Conservation (phyloP, 2,797 vertebrate species). For the Gouania willdenowi region DNA sequence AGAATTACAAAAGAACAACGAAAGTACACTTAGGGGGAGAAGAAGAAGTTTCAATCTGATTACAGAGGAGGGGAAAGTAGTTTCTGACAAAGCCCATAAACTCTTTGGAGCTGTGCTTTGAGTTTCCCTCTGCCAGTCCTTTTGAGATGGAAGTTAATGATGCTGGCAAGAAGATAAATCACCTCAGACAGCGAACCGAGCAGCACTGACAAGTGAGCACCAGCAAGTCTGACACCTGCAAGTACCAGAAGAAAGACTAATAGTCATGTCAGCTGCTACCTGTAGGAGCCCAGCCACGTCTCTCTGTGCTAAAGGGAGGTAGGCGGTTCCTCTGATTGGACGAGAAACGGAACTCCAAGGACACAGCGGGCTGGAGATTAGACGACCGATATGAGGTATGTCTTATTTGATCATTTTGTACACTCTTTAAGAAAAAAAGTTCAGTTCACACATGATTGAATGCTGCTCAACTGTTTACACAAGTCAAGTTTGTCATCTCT, state of each 20-base stretch:
- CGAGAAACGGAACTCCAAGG: constrained; percentile 46
- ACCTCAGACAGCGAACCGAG: constrained; percentile 90
- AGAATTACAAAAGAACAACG: constrained; percentile 37
- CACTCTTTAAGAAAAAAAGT: too few species aligned
- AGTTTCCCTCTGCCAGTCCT: constrained; percentile 87
- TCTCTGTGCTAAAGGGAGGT: constrained; percentile 64
- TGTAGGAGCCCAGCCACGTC: constrained; percentile 75
- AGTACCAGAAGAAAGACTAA: constrained; percentile 80
- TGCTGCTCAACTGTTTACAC: too few species aligned
- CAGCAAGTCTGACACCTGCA: constrained; percentile 82
- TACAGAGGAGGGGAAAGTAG: constrained; percentile 70
- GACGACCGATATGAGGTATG: too few species aligned
- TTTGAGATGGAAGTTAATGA: constrained; percentile 89
- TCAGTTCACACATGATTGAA: too few species aligned
- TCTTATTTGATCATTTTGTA: too few species aligned
- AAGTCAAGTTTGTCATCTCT: too few species aligned
- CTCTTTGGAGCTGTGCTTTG: constrained; percentile 67
- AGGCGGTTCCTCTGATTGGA: constrained; percentile 54
- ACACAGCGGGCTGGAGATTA: constrained; percentile 39
- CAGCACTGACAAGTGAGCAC: constrained; percentile 84
- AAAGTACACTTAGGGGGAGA: constrained; percentile 18
- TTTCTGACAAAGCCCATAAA: constrained; percentile 82
- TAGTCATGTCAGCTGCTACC: constrained; percentile 74
- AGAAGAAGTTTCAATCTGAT: constrained; percentile 77
- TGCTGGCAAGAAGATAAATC: constrained; percentile 95